phyloP scores from a whole-genome alignment of 2,113 vertebrate genomes.

The Nansenia antarctica region DNA sequence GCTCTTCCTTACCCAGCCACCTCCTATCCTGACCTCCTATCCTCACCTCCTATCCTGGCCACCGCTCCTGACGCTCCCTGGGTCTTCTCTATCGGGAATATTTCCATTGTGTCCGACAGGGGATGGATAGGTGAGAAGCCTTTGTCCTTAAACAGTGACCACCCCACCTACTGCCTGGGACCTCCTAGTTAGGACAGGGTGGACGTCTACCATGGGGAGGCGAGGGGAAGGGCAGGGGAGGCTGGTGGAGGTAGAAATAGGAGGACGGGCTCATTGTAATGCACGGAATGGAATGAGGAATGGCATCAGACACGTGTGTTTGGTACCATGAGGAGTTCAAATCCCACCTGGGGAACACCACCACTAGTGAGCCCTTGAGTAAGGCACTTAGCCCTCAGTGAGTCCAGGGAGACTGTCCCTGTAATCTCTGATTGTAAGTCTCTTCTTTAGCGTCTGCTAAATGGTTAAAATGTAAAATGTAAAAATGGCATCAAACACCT shows the following conservation, averaged over 20 bases:
- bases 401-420: too few species aligned
- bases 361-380: too few species aligned
- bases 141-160: neutral
- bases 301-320: neutral
- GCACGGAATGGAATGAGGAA: too few species aligned
- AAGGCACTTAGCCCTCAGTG: too few species aligned
- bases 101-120: constrained; percentile 29
- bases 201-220: neutral
- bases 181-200: neutral
- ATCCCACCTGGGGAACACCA: too few species aligned
- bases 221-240: neutral
- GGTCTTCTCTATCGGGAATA: constrained; percentile 16
- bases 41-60: neutral
- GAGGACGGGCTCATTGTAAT: neutral
- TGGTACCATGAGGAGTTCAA: too few species aligned
- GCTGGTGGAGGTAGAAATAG: neutral
- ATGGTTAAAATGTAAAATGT: too few species aligned
- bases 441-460: too few species aligned
- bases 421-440: neutral
- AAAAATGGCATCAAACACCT: too few species aligned
- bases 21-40: neutral
- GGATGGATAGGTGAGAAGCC: constrained; percentile 21
- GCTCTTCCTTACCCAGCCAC: neutral
- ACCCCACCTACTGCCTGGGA: constrained; percentile 33
- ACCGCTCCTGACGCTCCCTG: constrained; percentile 8